Base-by-base conservation (phyloP, 2,113 vertebrate species). In the Saguinus imperator region DNA sequence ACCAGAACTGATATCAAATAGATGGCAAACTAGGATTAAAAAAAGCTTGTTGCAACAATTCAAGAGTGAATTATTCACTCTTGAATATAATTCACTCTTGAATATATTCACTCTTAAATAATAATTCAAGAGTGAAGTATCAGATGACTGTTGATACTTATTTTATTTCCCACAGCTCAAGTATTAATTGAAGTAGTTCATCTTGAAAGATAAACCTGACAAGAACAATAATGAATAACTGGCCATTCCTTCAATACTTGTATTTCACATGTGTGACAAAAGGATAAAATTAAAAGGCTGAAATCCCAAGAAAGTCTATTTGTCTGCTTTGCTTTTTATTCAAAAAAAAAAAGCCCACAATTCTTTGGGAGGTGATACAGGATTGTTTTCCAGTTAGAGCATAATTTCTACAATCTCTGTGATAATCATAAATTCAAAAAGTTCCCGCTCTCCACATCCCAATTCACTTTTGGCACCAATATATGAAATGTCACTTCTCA, bases 401-500 rank as follows among this genome's bases (percentile, higher is more conserved):
- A 90, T 77, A 43, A 94, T 94, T 85, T 57, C 87, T 82, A 79
- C 93, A 96, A 91, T 91, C 83, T 97, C 88, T 91, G 61, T 64
- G 97, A 94, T 66, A 89, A 95, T 32, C 58, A 77, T 75, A 95
- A 81, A 97, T 94, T 48, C 23, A 0, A 95, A 95, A 92, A 57
- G 61, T 27, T n/a, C 66, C 89, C 3, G 0, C 72, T 91, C 64
- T 73, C 89, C 72, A 72, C 73, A 58, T 50, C 75, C 75, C 77
- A 23, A 25, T 81, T 91, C 86, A 82, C 73, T 93, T 97, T 98
- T 97, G 97, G 98, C 98, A 98, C 98, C 96, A 85, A 37, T 50
- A 88, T 87, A 94, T 96, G 61, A 96, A 91, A 92, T 76, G 25
- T 94, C 92, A 91, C 91, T 97, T 94, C 87, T 95, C 87, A 97